Evolutionary conservation across 2,113 vertebrate species (phyloP).

Genomic region (Scolopax mira): DNA sequence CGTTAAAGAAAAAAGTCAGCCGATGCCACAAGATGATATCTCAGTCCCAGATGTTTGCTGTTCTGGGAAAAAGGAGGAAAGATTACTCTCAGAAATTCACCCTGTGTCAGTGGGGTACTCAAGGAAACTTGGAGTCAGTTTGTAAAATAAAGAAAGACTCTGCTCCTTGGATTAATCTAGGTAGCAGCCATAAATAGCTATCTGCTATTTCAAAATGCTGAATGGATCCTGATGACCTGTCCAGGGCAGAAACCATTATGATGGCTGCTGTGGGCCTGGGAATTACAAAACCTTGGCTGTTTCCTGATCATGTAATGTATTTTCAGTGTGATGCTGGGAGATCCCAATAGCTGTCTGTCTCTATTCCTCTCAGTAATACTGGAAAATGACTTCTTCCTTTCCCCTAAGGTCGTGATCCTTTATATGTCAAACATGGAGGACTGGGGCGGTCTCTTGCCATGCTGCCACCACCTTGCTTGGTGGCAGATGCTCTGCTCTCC

Average conservation of each 20-base stretch:
- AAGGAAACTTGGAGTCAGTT: slow-evolving; percentile 5
- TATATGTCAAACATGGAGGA: background rate
- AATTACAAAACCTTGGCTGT: background rate
- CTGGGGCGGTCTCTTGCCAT: background rate
- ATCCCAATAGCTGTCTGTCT: background rate
- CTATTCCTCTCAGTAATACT: background rate
- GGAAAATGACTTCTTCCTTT: background rate
- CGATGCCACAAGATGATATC: slow-evolving; percentile 23
- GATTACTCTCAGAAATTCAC: slow-evolving; percentile 29
- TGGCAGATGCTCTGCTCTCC: background rate
- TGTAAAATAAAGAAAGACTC: slow-evolving; percentile 2
- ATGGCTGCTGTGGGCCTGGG: background rate
- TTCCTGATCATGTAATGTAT: background rate
- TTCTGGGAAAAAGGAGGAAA: slow-evolving; percentile 43
- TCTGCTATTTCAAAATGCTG: background rate
- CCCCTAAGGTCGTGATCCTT: background rate
- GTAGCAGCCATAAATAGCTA: background rate
- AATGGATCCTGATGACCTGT: background rate
- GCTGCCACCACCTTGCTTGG: background rate
- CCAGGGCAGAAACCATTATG: background rate
- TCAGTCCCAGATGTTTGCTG: slow-evolving; percentile 48
- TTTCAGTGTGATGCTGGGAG: background rate
- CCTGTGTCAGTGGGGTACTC: background rate
- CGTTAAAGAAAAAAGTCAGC: background rate
- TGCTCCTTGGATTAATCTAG: background rate